Percentiles rank a stretch among this genome's conserved stretches.
phyloP scores from a whole-genome alignment of 35 echinoderm and acorn worm genomes.

The Heliocidaris tuberculata region DNA sequence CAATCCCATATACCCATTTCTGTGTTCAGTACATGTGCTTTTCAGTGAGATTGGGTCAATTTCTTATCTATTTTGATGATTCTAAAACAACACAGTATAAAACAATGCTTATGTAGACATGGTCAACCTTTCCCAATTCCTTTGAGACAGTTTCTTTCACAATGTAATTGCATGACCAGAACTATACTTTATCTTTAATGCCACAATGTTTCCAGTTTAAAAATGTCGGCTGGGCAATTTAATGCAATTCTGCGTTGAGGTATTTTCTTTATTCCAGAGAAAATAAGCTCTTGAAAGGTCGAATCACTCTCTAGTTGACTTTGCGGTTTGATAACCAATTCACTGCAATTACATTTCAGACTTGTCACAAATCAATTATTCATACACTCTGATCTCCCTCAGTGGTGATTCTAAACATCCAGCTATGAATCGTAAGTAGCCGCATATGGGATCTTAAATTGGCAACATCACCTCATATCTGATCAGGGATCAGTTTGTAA shows the following conservation, averaged over 20 bases:
- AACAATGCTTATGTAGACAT: too few species aligned
- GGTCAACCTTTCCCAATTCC: too few species aligned
- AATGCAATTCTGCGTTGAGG: not conserved
- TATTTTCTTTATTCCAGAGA: not conserved
- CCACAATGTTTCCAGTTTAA: not conserved
- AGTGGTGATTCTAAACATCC: not conserved
- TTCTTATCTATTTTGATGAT: too few species aligned
- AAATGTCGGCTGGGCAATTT: not conserved
- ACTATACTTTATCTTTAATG: too few species aligned
- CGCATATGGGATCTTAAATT: not conserved
- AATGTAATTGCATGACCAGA: too few species aligned
- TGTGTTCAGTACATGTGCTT: too few species aligned
- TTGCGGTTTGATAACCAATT: not conserved
- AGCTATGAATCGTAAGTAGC: not conserved
- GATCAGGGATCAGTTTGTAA: not conserved
- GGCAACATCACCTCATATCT: not conserved
- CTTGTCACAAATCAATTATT: slow-evolving; percentile 4
- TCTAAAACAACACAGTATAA: too few species aligned
- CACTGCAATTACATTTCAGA: not conserved
- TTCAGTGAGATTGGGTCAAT: too few species aligned
- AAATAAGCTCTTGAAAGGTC: not conserved
- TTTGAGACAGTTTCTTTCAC: too few species aligned
- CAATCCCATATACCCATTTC: too few species aligned
- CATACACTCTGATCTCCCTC: not conserved
- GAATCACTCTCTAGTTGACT: not conserved